Base-by-base conservation (phyloP, 2,113 vertebrate genomes). In the Lucifuga dentata region DNA sequence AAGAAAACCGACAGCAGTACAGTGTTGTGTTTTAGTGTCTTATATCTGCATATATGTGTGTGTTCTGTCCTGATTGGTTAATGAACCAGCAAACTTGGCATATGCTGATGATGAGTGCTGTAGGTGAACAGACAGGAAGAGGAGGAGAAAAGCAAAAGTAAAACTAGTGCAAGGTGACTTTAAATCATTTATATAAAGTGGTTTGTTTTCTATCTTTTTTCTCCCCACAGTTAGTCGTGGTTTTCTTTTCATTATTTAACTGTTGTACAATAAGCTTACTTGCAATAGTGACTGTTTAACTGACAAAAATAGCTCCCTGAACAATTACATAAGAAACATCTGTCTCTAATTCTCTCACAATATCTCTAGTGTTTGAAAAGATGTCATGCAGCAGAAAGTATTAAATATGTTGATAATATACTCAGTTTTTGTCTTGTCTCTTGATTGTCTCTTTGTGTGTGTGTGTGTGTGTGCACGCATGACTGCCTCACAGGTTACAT, bases 401-500 rank as follows among this genome's bases (percentile, higher is more conserved):
- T 15, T 11, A 53, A 3, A 32, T 36, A 40, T 44, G 3, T 8
- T 20, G 55, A 39, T 11, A 19, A 20, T 35, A 24, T 39, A 11
- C 8, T 15, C 13, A 2, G 48, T 11, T 4, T 60, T 12, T 38
- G 11, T 4, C 13, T 40, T 19, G 65, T 5, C 20, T 23, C n/a
- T n/a, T n/a, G n/a, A n/a, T n/a, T n/a, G n/a, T n/a, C n/a, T n/a
- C n/a, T n/a, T 45, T 39, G 5, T 36, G 6, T 52, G 11, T 52
- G 13, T 26, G 53, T 57, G 16, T 49, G 17, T 43, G 58, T 45
- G 1, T 72, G 46, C 11, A 17, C 89, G 73, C 90, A 61, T 91
- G 26, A 15, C 2, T 43, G 0, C 5, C 20, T 40, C 23, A 1
- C 90, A 99, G 98, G 98, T 89, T 99, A 99, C 83, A 96, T 99